phyloP scores from a whole-genome alignment of 92 coral and sea anemone species.

The Pocillopora grandis region DNA sequence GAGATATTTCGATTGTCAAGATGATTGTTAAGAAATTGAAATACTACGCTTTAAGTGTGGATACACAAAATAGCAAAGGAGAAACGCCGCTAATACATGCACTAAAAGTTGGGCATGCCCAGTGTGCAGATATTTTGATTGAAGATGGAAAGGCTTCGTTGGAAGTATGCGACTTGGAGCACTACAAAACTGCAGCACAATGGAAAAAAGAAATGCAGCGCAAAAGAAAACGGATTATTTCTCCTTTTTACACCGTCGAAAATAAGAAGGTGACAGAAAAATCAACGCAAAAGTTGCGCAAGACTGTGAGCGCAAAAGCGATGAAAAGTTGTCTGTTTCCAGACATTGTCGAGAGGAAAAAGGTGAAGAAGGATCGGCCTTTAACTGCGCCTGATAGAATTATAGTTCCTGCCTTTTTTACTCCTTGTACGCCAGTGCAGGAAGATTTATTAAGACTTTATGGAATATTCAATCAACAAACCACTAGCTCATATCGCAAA shows the following conservation, averaged over 20 bases:
- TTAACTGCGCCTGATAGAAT: conserved; percentile 55
- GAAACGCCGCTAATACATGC: conserved; percentile 85
- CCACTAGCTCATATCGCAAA: conserved; percentile 64
- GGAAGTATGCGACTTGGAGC: conserved; percentile 61
- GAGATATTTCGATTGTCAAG: conserved; percentile 68
- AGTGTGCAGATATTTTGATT: conserved; percentile 64
- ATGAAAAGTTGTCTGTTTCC: conserved; percentile 13
- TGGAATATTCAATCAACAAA: conserved; percentile 70
- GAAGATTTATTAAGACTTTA: conserved; percentile 60
- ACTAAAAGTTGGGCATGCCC: conserved; percentile 57
- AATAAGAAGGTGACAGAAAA: conserved; percentile 24
- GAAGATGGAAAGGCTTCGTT: conserved; percentile 73
- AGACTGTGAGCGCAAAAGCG: conserved; percentile 22
- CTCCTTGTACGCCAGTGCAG: conserved; percentile 57
- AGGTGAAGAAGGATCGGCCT: conserved; percentile 19
- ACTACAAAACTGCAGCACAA: conserved; percentile 61
- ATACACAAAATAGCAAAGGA: conserved; percentile 60
- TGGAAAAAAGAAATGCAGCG: conserved; percentile 56
- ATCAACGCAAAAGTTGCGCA: conserved; percentile 2
- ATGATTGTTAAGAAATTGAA: conserved; percentile 65
- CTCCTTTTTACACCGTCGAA: conserved; percentile 16
- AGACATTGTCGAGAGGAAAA: neutral
- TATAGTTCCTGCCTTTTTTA: conserved; percentile 26
- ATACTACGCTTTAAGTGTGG: conserved; percentile 65
- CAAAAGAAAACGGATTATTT: conserved; percentile 29